Evolutionary conservation across 2,797 vertebrate genomes (phyloP), one percentile per base, ranked within the genome.

Genomic region (Poeciliopsis gracilis): DNA sequence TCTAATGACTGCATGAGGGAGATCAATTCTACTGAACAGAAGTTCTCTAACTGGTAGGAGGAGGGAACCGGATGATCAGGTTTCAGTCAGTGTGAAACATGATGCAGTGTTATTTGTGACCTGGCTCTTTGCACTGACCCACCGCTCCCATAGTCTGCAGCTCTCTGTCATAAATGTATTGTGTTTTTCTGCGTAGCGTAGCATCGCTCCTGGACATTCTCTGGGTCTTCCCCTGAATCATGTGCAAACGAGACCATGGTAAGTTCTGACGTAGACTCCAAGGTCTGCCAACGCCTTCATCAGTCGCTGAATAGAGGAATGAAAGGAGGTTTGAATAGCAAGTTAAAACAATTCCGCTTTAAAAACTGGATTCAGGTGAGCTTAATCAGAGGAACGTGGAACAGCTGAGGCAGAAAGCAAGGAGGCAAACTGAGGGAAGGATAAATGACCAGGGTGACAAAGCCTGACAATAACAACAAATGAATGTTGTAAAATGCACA

Each of bases 21-120:
- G 90, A 77, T 87, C 75, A 81, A 87, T 30, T 70, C 41, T 73
- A 66, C 78, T 70, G 82, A 79, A 87, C 73, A 91, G 87, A 80
- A 89, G 89, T 82, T 81, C 71, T 82, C 83, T 82, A 49, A 78
- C 74, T 84, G 82, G 72, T 78, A 72, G 84, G 75, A 80, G 86
- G 89, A 92, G 80, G 86, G 85, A 86, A 88, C 70, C 53, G 76
- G 80, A 79, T 59, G 77, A 89, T 95, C 91, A 84, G 90, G 91
- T 95, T 96, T 93, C 93, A 92, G 76, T 72, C 87, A 75, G 78
- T 83, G 78, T 89, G 91, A 93, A 95, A 94, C 86, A 90, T 88
- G 93, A 94, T 92, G 92, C 92, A 92, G 82, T 84, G 73, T 77
- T 77, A 78, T 90, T 88, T 80, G 77, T 92, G 88, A 93, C 89